Percentiles rank a stretch among this genome's conserved stretches.
phyloP scores from a whole-genome alignment of 2,797 vertebrate species.

The Peromyscus attwateri region DNA sequence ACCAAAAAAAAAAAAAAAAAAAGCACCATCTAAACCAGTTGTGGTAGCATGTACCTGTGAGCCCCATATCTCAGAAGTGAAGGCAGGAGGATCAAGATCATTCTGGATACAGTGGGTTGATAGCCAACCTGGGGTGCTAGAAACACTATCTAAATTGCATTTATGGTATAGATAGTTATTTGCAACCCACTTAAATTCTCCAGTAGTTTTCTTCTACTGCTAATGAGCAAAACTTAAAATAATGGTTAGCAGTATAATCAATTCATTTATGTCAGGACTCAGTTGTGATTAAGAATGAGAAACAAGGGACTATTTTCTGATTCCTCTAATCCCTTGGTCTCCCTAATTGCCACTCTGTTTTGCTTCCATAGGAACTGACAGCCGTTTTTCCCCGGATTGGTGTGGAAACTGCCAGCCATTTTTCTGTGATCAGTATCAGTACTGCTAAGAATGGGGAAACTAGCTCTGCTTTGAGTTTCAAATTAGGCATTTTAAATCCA shows the following conservation, averaged over 20 bases:
- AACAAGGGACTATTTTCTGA: neutral
- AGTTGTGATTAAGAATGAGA: neutral
- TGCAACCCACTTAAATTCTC: conserved; percentile 43
- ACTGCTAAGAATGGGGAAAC: conserved; percentile 54
- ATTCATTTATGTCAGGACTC: neutral
- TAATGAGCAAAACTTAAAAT: neutral
- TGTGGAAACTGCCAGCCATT: conserved; percentile 1
- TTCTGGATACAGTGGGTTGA: neutral
- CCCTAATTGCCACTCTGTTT: neutral
- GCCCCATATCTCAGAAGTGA: neutral
- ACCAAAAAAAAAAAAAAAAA: too few species aligned
- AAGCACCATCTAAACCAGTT: neutral
- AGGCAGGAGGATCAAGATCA: neutral
- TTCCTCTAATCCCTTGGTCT: neutral
- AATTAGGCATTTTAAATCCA: conserved; percentile 61
- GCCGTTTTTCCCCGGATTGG: neutral
- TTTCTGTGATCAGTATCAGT: neutral
- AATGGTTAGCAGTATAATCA: neutral
- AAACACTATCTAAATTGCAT: neutral
- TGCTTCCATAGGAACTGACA: neutral
- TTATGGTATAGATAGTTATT: neutral
- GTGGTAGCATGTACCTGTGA: too few species aligned
- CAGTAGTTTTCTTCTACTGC: neutral
- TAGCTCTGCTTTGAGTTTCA: conserved; percentile 44
- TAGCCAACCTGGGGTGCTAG: neutral